Percentiles rank a stretch among this genome's conserved stretches.
phyloP scores from a whole-genome alignment of 2,113 vertebrate species.

The Onychostoma macrolepis region DNA sequence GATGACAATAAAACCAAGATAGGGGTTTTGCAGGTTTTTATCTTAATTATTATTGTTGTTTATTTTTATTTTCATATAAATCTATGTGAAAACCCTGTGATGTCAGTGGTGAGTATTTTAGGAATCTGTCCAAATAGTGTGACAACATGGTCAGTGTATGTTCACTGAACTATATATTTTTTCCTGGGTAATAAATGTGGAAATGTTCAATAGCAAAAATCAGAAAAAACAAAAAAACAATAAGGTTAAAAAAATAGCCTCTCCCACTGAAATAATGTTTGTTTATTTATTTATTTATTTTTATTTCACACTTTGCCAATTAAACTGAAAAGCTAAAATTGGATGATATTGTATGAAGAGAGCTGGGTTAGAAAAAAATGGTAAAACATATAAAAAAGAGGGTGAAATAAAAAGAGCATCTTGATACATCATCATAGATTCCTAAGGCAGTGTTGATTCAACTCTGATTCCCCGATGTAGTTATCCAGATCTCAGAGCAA shows the following conservation, averaged over 20 bases:
- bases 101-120: neutral
- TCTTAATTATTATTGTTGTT: neutral
- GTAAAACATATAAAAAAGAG: neutral
- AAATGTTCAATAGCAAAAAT: neutral
- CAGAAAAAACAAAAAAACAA: neutral
- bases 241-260: neutral
- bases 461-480: slow-evolving; percentile 31
- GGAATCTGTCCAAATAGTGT: neutral
- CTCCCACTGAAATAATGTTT: neutral
- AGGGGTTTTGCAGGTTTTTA: neutral
- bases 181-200: neutral
- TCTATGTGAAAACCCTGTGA: neutral
- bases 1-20: neutral
- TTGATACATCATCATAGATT: neutral
- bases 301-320: slow-evolving; percentile 4
- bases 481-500: slow-evolving; percentile 37
- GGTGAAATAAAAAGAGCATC: neutral
- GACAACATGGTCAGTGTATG: neutral
- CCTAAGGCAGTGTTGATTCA: slow-evolving; percentile 17
- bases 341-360: neutral
- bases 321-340: slow-evolving; percentile 22
- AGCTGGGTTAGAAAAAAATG: neutral
- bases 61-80: neutral
- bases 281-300: neutral
- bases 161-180: neutral